phyloP scores from a whole-genome alignment of 2,888 invertebrate genomes.

The Acrobasis repandana region DNA sequence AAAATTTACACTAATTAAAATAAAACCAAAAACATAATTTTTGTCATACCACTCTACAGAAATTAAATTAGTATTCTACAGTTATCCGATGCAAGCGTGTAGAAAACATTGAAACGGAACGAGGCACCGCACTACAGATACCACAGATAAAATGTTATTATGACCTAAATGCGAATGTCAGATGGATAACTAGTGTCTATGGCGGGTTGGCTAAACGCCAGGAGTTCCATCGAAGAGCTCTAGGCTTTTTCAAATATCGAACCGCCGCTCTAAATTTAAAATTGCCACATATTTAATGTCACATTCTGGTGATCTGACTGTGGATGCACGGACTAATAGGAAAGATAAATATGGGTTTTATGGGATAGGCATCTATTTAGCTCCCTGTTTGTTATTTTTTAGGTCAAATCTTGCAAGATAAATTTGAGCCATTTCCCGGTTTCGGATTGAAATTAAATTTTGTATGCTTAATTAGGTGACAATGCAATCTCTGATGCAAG shows the following conservation, averaged over 20 bases:
- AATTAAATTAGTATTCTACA: slow-evolving; percentile 26
- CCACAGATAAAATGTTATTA: slow-evolving; percentile 60
- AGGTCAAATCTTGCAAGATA: no score
- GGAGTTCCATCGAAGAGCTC: slow-evolving; percentile 36
- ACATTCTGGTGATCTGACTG: slow-evolving; percentile 20
- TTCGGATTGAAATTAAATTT: no score
- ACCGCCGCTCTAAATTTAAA: slow-evolving; percentile 45
- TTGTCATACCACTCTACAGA: slow-evolving; percentile 1
- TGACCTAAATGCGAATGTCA: slow-evolving; percentile 59
- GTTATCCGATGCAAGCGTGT: slow-evolving; percentile 27
- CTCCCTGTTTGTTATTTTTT: no score
- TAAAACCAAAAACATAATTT: slow-evolving; percentile 2
- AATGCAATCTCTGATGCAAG: no score
- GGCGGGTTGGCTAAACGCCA: slow-evolving; percentile 56
- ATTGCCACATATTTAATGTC: slow-evolving; percentile 29
- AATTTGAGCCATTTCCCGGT: no score
- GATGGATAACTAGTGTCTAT: slow-evolving; percentile 47
- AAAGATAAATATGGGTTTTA: slow-evolving; percentile 19
- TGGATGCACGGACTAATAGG: background rate
- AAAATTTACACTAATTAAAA: background rate
- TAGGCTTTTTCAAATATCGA: slow-evolving; percentile 54
- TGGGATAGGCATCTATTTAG: no score
- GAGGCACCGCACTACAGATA: no score
- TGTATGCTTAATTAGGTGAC: no score
- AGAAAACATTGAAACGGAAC: slow-evolving; percentile 39